These are phyloP conservation scores for Smutsia temminckii DNA, from an alignment of 2,797 vertebrate species.

Conservation along the genomic window DNA sequence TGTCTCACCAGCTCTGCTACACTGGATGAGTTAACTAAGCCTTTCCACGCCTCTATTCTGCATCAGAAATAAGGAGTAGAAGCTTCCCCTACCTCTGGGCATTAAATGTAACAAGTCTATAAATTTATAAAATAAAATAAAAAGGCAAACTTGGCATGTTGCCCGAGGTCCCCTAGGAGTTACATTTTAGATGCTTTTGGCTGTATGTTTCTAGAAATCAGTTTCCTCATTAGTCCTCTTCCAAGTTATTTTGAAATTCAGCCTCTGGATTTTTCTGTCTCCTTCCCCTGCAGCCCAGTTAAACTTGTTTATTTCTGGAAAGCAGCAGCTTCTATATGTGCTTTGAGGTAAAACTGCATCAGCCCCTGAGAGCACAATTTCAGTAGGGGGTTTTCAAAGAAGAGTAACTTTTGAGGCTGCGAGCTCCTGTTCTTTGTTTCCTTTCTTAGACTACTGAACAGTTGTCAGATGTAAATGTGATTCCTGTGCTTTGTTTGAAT, in stretches of 20 bases:
- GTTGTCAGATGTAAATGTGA: slow-evolving; percentile 4
- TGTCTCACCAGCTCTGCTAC: neutral
- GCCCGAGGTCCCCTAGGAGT: neutral
- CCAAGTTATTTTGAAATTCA: slow-evolving; percentile 52
- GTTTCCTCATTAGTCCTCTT: slow-evolving; percentile 37
- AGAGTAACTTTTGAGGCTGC: neutral
- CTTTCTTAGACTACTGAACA: neutral
- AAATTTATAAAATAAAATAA: slow-evolving; percentile 47
- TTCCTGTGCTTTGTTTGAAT: slow-evolving; percentile 19
- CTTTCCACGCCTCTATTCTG: neutral
- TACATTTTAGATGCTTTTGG: slow-evolving; percentile 11
- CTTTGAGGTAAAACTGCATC: neutral
- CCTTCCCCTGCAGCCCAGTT: neutral
- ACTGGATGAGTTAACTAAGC: neutral
- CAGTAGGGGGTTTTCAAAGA: neutral
- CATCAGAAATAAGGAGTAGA: neutral
- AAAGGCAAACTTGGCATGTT: neutral
- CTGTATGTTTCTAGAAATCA: slow-evolving; percentile 47
- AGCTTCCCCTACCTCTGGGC: neutral
- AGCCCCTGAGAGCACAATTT: neutral
- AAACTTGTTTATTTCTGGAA: slow-evolving; percentile 30
- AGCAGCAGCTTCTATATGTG: neutral
- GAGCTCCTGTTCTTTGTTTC: neutral
- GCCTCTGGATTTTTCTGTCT: neutral
- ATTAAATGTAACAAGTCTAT: neutral